phyloP scores from a whole-genome alignment of 2,797 vertebrate genomes.

The Falco naumanni region DNA sequence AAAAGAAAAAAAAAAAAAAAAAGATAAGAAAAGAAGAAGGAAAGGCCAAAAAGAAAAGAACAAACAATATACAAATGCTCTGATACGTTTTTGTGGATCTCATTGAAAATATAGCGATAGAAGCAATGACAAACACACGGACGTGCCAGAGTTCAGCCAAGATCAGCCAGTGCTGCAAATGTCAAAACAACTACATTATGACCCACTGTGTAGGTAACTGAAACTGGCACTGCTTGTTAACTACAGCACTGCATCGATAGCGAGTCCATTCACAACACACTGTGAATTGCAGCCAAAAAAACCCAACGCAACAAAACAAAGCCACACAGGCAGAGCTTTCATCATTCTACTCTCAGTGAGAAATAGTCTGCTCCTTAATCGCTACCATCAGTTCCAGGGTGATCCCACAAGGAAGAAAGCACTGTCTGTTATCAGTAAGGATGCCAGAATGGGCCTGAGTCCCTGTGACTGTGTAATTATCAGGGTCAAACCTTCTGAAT shows the following conservation, averaged over 20 bases:
- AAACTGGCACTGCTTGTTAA: slow-evolving; percentile 20
- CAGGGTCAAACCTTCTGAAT: neutral
- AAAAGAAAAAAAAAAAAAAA: neutral
- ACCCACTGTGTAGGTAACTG: neutral
- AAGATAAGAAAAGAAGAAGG: neutral
- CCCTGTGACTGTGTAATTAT: neutral
- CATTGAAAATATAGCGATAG: neutral
- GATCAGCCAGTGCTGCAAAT: neutral
- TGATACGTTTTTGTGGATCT: neutral
- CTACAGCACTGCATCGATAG: neutral
- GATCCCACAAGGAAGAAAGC: neutral
- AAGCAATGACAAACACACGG: neutral
- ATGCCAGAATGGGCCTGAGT: neutral
- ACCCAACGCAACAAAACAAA: neutral
- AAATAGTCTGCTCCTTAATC: slow-evolving; percentile 20
- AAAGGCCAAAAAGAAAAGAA: neutral
- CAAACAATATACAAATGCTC: neutral
- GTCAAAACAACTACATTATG: neutral
- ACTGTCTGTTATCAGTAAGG: neutral
- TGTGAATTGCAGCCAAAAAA: neutral
- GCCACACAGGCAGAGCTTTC: neutral
- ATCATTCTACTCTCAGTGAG: neutral
- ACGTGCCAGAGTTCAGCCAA: neutral
- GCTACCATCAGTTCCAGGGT: neutral
- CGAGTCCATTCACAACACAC: neutral